Base-by-base conservation (phyloP, 2,888 invertebrate species). In the Sesia apiformis region DNA sequence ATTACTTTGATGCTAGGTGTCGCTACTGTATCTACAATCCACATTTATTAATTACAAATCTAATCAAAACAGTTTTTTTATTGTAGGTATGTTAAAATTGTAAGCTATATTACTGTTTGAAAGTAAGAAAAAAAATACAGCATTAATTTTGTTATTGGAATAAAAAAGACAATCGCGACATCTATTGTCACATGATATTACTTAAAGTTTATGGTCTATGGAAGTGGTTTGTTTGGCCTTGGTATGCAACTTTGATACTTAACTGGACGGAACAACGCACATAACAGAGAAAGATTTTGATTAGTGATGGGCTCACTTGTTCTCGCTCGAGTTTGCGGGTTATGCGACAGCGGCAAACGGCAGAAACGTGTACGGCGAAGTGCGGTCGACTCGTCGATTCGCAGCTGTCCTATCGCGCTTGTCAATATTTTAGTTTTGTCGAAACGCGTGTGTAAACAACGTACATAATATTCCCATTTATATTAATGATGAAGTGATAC, bases 361-460 rank as follows among this genome's bases (percentile, higher is more conserved):
- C 85, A 85, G 87, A 88, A 88, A 88, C 89, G 89, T 88, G 88
- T 86, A 85, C 75, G 88, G 78, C 89, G 89, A 88, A 88, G 89
- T 88, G 89, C 88, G 88, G 76, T 89, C 89, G 89, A 81, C 83
- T 87, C 81, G 89, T 87, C 88, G 87, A 84, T 84, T 72, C 88
- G 88, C 85, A 84, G 84, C 79, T 86, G 84, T 87, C 84, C 75
- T 74, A 72, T 80, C 82, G 84, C 83, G 76, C 73, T 87, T 84
- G 80, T 80, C 84, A 84, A 75, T 82, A 76, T 70, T 82, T 75
- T 69, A 72, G 81, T 81, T 84, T 85, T 85, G 72, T 70, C 84
- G 83, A 81, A 85, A 80, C 88, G 87, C 81, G 85, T 76, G 89
- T 89, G 89, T 86, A 78, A 84, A 87, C 84, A 87, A 87, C 85